Base-by-base conservation (phyloP, 2,888 invertebrate species). In the Sphaeridia pumilis region DNA sequence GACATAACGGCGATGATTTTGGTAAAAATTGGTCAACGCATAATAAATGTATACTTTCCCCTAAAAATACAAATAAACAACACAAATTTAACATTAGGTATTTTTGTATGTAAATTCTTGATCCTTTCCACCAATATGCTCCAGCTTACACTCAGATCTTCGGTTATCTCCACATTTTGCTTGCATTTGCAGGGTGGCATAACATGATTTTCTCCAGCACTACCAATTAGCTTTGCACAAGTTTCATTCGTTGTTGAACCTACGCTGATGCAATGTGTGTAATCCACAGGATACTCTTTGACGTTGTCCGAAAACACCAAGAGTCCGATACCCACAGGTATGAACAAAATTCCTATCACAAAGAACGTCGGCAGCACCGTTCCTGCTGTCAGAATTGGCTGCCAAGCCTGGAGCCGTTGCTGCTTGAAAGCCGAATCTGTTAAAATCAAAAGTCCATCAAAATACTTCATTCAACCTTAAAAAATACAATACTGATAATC, bases 311-410 rank as follows among this genome's bases (percentile, higher is more conserved):
- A 93, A 66, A 95, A 90, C 67, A 93, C 86, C 27, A 97, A 77
- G 26, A 99, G 74, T 1, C 89, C 89, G 61, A 94, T 84, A 47
- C 98, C 98, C 60, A 99, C 87, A 3, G 97, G 95, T 67, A 98
- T 92, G 70, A 98, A 98, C 1, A 94, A 85, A 56, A 95, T 83
- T 20, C 97, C 98, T 67, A 98, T 92, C 1, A 93, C 85, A 70
- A 98, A 93, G 70, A 99, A 95, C 3, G 93, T 89, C 4, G 98
- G 97, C 59, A 98, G 73, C 10, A 97, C 97, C 12, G 95, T 95
- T 14, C 92, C 89, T 35, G 97, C 97, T 14, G 97, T 98, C 28
- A 98, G 75, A 64, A 98, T 95, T 1, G 98, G 98, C 71, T 98
- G 97, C 98, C 98, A 95, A 58, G 94, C 93, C 65, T 93, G 90